Conservation (phyloP, 53 echinoderm and acorn worm genomes). For the Arbacia lixula region DNA sequence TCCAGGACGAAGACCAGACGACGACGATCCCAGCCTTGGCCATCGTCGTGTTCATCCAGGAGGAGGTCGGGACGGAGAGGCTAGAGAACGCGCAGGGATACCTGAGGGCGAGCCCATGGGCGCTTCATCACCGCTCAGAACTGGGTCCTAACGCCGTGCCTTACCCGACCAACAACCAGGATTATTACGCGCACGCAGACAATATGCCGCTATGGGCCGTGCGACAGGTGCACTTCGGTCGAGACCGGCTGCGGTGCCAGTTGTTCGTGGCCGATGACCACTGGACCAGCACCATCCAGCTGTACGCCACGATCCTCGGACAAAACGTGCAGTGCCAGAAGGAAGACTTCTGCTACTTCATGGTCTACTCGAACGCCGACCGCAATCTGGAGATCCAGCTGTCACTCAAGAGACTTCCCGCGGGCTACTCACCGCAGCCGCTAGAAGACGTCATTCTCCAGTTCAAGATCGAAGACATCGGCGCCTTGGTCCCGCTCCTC, state of each 20-base stretch:
- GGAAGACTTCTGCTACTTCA: constrained; percentile 71
- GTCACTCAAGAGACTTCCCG: constrained; percentile 60
- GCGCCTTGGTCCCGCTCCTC: constrained; percentile 58
- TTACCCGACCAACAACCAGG: constrained; percentile 71
- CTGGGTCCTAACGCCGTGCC: constrained; percentile 57
- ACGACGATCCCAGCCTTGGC: constrained; percentile 61
- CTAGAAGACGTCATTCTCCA: constrained; percentile 66
- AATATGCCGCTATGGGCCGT: constrained; percentile 75
- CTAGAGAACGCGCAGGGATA: constrained; percentile 62
- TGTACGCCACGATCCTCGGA: constrained; percentile 62
- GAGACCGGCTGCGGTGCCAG: constrained; percentile 66
- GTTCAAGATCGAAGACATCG: constrained; percentile 68
- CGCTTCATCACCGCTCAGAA: constrained; percentile 65
- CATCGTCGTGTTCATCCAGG: constrained; percentile 69
- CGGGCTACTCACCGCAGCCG: constrained; percentile 40
- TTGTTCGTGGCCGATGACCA: constrained; percentile 67
- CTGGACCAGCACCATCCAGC: constrained; percentile 56
- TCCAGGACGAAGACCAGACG: constrained; percentile 7
- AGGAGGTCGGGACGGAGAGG: constrained; percentile 65
- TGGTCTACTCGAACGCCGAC: constrained; percentile 37
- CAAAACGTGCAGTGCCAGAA: constrained; percentile 59
- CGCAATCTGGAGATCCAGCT: constrained; percentile 71
- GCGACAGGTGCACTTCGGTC: constrained; percentile 66
- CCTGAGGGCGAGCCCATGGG: constrained; percentile 62
- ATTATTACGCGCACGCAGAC: constrained; percentile 66